Evolutionary conservation across 2,888 invertebrate species (phyloP), one percentile per base, ranked within the genome.

Genomic region (Drosophila mimica): DNA sequence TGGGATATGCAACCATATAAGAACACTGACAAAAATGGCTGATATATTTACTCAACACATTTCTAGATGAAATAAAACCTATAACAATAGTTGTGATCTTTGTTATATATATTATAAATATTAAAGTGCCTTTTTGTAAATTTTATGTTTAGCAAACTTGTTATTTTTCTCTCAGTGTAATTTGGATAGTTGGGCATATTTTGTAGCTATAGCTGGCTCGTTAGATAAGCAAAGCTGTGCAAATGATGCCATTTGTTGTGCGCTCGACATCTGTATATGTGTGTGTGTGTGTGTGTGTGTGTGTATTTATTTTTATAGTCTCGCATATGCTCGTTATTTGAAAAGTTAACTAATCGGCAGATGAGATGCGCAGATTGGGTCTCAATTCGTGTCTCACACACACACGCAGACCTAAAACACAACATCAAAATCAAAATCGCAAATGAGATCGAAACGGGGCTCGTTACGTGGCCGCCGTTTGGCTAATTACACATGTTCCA

Each of bases 381-480:
- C 30, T 57, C 65, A 81, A 54, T 81, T 71, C 48, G 31, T 75
- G 57, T 25, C 62, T 30, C 25, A 38, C 38, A 56, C 67, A 34
- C 43, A 71, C 36, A 46, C 49, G 43, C 46, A 43, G 28, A 43
- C 53, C 48, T n/a, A 46, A 54, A 15, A 20, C 68, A 58, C 59
- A 75, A 61, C 76, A 81, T 80, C 60, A 58, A 59, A 59, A 73
- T 81, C 54, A 56, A 36, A 69, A 79, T 82, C 78, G 68, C 51
- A 79, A 79, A 79, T 79, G 79, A 74, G 82, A 79, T 79, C 82
- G 52, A 82, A 79, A 69, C 38, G 49, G 34, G n/a, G 46, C 57
- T 61, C 58, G 62, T 68, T 65, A 59, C 67, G 58, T 52, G 53
- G 56, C 38, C 38, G 46, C 28, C 49, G 62, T 58, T 75, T 82